Percentiles rank a stretch among this genome's conserved stretches.
phyloP scores from a whole-genome alignment of 2,888 invertebrate species.

The Galerucella nymphaeae region DNA sequence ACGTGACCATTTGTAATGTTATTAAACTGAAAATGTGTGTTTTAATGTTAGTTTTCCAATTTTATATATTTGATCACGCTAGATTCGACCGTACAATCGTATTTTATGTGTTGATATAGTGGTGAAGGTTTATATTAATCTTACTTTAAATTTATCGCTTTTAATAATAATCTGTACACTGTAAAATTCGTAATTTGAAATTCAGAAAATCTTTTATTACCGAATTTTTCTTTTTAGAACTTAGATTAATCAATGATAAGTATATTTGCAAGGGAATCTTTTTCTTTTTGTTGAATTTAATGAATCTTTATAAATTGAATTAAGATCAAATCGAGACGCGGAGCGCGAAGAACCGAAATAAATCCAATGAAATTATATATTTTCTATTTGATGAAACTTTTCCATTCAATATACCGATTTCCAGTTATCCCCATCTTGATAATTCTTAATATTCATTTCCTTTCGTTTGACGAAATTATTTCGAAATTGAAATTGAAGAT shows the following conservation, averaged over 20 bases:
- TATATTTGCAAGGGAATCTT: constrained; percentile 50
- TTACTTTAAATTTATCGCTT: constrained; percentile 26
- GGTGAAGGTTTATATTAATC: constrained; percentile 30
- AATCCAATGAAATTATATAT: constrained; percentile 58
- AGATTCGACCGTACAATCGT: constrained; percentile 27
- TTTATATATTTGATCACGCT: constrained; percentile 43
- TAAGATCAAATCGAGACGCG: constrained; percentile 55
- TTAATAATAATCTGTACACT: neutral
- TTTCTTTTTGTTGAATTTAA: constrained; percentile 40
- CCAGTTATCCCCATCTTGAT: constrained; percentile 46
- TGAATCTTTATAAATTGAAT: constrained; percentile 57
- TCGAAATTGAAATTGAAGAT: constrained; percentile 12
- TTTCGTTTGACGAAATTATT: constrained; percentile 37
- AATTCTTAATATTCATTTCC: constrained; percentile 48
- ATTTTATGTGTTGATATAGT: constrained; percentile 35
- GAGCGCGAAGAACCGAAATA: constrained; percentile 44
- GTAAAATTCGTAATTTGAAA: neutral
- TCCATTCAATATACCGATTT: constrained; percentile 45
- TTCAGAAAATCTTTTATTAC: constrained; percentile 22
- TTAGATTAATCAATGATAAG: constrained; percentile 45
- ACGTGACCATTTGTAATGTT: constrained; percentile 49
- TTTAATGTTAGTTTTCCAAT: constrained; percentile 33
- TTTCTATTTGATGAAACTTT: constrained; percentile 50
- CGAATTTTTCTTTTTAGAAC: constrained; percentile 36
- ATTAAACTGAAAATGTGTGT: constrained; percentile 36